A percentile compares a stretch with the other conserved stretches of the same genome.
Conservation (phyloP, 1,140 invertebrate genomes). For the Cyclargus thomasi region DNA sequence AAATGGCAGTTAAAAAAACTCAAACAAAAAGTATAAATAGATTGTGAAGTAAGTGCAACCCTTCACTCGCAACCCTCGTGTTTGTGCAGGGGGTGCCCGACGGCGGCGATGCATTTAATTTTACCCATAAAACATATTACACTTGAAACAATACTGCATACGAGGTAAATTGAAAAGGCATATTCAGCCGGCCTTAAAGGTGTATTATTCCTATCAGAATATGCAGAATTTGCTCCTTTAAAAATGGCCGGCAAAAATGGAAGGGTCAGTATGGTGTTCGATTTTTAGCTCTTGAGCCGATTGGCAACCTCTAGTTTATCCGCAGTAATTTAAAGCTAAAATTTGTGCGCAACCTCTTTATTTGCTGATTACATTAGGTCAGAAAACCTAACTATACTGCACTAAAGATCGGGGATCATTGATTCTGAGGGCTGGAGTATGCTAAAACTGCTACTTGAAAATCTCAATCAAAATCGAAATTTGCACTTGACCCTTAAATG, state of each 20-base stretch:
- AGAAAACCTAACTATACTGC: too few species aligned
- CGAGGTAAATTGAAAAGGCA: background rate
- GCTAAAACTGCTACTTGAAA: background rate
- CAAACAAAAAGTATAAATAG: conserved; percentile 8
- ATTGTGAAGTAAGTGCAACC: conserved; percentile 11
- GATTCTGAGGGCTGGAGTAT: too few species aligned
- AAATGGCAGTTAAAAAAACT: conserved; percentile 6
- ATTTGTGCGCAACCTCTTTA: too few species aligned
- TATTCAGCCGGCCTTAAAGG: background rate
- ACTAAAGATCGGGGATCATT: too few species aligned
- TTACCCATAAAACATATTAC: background rate
- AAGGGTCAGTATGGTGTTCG: too few species aligned
- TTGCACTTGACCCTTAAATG: background rate
- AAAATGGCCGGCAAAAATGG: too few species aligned
- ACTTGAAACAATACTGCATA: background rate
- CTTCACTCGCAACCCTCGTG: conserved; percentile 8
- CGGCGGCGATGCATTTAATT: conserved; percentile 9
- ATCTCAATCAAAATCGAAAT: background rate
- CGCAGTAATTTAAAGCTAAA: too few species aligned
- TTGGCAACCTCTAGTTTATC: too few species aligned
- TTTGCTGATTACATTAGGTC: too few species aligned
- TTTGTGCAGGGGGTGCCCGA: background rate
- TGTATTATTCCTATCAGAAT: background rate
- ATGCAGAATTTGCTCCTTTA: too few species aligned
- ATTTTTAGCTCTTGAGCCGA: too few species aligned